A percentile compares a stretch with the other conserved stretches of the same genome.
Conservation (phyloP, 1,140 invertebrate genomes). For the Pseudoatta argentina region DNA sequence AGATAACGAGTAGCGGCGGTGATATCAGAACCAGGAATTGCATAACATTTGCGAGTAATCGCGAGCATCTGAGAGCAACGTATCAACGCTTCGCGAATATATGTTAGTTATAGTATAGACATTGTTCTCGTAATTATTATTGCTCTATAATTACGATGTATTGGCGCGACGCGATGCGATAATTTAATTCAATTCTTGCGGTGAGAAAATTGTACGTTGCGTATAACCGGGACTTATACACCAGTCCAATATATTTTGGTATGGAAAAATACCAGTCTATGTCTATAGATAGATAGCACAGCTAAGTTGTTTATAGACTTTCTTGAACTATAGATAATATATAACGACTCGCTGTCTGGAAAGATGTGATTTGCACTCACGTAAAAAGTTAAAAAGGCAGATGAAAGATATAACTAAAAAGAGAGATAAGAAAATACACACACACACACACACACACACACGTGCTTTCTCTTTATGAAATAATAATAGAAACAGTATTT, state of each 20-base stretch:
- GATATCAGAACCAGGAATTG: constrained; percentile 58
- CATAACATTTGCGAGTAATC: constrained; percentile 23
- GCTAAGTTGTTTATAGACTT: constrained; percentile 3
- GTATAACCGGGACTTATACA: not conserved
- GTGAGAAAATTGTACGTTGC: not conserved
- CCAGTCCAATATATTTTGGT: not conserved
- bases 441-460: too few relatives aligned
- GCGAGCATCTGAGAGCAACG: not conserved
- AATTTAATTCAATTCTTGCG: constrained; percentile 34
- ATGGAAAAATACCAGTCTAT: constrained; percentile 15
- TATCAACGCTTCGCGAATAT: not conserved
- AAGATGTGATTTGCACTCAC: not conserved
- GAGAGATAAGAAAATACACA: too few relatives aligned
- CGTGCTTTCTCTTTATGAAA: not conserved
- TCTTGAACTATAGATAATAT: not conserved
- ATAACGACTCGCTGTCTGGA: constrained; percentile 12
- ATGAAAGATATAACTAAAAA: not conserved
- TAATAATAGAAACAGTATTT: constrained; percentile 17
- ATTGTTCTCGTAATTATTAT: not conserved
- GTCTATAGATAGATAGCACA: not conserved
- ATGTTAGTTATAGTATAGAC: not conserved
- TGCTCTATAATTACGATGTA: not conserved
- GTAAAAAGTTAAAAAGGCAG: not conserved
- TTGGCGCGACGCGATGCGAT: not conserved
- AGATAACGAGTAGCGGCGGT: constrained; percentile 48